Evolutionary conservation across 2,113 vertebrate species (phyloP).

Genomic region (Xenopus tropicalis): UCB_Xtro_10.0 CM004443.2:67425001-67425500

Average conservation of each 20-base stretch:
- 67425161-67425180: constrained; percentile 43
- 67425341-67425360: too few species aligned
- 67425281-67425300: too few species aligned
- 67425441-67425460: constrained; percentile 11
- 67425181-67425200: constrained; percentile 52
- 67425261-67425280: too few species aligned
- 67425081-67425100: constrained; percentile 57
- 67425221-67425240: neutral
- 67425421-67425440: constrained; percentile 36
- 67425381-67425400: constrained; percentile 38
- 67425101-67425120: constrained; percentile 58
- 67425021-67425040: constrained; percentile 48
- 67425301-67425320: too few species aligned
- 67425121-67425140: constrained; percentile 47
- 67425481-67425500: constrained; percentile 3
- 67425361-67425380: too few species aligned
- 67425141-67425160: constrained; percentile 48
- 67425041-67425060: constrained; percentile 59
- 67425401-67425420: constrained; percentile 23
- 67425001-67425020: constrained; percentile 52
- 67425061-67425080: constrained; percentile 60
- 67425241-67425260: neutral
- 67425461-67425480: neutral
- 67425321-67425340: too few species aligned
- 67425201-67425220: constrained; percentile 46